These are phyloP conservation scores for Xestia rhomboidea DNA, from an alignment of 2,888 invertebrate genomes.

Conservation along the genomic window DNA sequence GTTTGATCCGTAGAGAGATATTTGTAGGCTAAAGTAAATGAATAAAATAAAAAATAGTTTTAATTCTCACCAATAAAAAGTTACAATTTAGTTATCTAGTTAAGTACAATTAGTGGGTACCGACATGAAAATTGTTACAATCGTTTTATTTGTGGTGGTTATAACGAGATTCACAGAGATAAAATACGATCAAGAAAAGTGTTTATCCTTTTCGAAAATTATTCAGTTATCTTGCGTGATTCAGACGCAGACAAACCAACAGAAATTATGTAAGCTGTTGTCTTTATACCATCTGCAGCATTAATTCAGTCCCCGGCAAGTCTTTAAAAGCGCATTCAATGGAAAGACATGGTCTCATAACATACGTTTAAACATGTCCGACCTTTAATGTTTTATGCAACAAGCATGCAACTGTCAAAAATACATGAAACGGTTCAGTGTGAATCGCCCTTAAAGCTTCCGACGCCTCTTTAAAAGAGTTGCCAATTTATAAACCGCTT, in stretches of 20 bases:
- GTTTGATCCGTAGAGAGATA: neutral
- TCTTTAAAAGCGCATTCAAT: conserved; percentile 60
- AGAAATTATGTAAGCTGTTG: conserved; percentile 40
- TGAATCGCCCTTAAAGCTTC: conserved; percentile 41
- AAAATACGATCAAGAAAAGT: neutral
- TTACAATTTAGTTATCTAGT: too few species aligned
- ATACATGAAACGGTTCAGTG: conserved; percentile 41
- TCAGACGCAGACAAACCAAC: neutral
- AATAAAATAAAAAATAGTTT: too few species aligned
- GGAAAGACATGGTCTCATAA: conserved; percentile 52
- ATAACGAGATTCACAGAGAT: too few species aligned
- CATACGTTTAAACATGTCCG: conserved; percentile 41
- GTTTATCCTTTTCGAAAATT: neutral
- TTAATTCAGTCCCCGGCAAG: conserved; percentile 14
- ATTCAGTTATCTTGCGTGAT: conserved; percentile 8
- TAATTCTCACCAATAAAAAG: too few species aligned
- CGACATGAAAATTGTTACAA: too few species aligned
- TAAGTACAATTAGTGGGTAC: too few species aligned
- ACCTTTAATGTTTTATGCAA: conserved; percentile 63
- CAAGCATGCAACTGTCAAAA: conserved; percentile 46
- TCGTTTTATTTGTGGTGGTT: too few species aligned
- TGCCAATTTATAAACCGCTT: conserved; percentile 44
- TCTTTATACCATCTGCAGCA: conserved; percentile 24
- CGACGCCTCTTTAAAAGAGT: conserved; percentile 41
- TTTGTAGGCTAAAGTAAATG: neutral